phyloP scores from a whole-genome alignment of 2,113 vertebrate genomes.

The Telmatochromis brichardi region DNA sequence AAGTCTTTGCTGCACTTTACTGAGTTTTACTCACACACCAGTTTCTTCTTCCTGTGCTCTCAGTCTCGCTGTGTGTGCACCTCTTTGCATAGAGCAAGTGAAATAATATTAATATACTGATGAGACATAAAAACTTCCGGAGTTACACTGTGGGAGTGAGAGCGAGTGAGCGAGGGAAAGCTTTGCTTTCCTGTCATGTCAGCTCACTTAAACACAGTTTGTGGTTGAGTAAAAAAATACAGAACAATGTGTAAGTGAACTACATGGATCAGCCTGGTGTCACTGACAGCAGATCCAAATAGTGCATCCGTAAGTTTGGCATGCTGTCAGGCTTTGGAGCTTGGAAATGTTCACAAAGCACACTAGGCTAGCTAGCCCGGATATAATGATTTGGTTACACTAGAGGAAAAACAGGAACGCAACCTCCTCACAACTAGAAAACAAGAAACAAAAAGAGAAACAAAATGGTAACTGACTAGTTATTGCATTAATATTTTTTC shows the following conservation, averaged over 20 bases:
- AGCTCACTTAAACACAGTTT: neutral
- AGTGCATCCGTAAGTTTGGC: neutral
- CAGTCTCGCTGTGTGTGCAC: neutral
- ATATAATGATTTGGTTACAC: neutral
- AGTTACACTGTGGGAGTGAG: neutral
- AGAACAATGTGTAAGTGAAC: neutral
- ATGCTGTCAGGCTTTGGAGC: neutral
- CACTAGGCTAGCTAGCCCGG: neutral
- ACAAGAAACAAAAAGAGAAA: neutral
- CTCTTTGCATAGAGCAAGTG: neutral
- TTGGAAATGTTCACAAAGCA: neutral
- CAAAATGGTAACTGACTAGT: neutral
- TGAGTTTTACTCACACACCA: neutral
- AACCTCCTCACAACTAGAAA: neutral
- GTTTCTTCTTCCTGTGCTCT: neutral
- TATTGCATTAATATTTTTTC: neutral
- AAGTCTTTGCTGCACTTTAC: neutral
- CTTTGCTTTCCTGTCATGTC: neutral
- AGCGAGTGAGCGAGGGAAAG: neutral
- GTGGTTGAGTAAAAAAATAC: neutral
- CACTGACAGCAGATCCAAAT: neutral
- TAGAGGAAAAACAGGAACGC: fast-evolving
- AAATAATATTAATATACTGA: neutral
- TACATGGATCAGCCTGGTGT: neutral
- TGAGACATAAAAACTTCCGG: neutral